These are phyloP conservation scores for Pheosia tremula DNA, from an alignment of 2,888 invertebrate species.

Conservation along the genomic window DNA sequence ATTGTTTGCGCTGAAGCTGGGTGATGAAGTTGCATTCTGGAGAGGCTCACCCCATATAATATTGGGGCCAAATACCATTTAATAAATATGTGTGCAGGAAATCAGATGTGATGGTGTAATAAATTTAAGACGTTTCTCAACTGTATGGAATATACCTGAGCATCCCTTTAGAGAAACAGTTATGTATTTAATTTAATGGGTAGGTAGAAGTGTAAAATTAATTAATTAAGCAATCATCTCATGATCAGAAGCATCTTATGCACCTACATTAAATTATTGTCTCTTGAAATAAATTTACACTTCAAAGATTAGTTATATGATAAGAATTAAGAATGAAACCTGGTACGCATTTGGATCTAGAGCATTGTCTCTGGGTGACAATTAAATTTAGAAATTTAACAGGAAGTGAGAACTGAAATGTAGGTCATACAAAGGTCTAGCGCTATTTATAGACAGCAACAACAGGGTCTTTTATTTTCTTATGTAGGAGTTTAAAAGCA, in stretches of 20 bases:
- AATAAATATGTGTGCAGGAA: too few relatives aligned
- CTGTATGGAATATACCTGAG: too few relatives aligned
- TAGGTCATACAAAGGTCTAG: conserved; percentile 73
- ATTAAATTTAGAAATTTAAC: conserved; percentile 69
- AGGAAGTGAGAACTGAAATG: conserved; percentile 65
- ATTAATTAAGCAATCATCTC: too few relatives aligned
- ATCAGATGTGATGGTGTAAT: too few relatives aligned
- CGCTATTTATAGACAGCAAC: conserved; percentile 51
- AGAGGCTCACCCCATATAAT: too few relatives aligned
- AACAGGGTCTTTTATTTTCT: conserved; percentile 20
- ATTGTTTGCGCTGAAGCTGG: too few relatives aligned
- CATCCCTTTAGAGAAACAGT: too few relatives aligned
- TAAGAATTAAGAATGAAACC: conserved; percentile 28
- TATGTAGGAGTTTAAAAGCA: not conserved
- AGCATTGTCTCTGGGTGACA: conserved; percentile 62
- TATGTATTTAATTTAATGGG: too few relatives aligned
- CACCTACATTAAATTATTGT: not conserved
- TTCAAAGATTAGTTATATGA: conserved; percentile 6
- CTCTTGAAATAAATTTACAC: not conserved
- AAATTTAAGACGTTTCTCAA: too few relatives aligned
- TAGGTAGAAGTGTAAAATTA: not conserved
- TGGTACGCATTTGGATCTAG: conserved; percentile 46
- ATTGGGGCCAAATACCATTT: too few relatives aligned
- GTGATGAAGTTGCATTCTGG: too few relatives aligned
- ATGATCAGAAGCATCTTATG: not conserved